A percentile compares a stretch with the other conserved stretches of the same genome.
phyloP scores from a whole-genome alignment of 2,113 vertebrate genomes.

The Marcusenius ussheri region DNA sequence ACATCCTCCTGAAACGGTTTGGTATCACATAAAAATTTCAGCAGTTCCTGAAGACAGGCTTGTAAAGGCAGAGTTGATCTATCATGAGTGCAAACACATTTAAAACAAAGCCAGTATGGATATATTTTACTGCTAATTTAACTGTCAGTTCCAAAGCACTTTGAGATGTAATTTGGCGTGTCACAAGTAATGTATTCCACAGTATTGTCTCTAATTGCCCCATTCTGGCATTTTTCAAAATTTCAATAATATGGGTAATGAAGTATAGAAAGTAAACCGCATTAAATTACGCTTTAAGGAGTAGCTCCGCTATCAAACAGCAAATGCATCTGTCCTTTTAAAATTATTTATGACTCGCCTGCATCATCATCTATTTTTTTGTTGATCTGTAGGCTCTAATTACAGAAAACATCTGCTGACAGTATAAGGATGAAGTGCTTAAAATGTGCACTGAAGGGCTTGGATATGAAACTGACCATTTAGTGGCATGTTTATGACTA shows the following conservation, averaged over 20 bases:
- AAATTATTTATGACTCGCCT: neutral
- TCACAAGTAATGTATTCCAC: neutral
- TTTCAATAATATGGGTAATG: conserved; percentile 7
- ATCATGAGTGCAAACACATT: neutral
- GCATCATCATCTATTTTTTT: neutral
- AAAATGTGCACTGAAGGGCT: neutral
- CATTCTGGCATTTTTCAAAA: neutral
- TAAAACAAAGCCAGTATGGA: neutral
- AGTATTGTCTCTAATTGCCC: conserved; percentile 11
- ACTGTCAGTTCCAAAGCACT: neutral
- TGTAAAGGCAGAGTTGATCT: neutral
- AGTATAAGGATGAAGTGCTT: neutral
- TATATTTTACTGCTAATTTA: neutral
- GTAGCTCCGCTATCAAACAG: neutral
- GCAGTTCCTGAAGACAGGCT: neutral
- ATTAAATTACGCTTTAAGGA: neutral
- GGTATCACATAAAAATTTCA: neutral
- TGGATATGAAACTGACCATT: neutral
- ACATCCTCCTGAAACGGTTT: neutral
- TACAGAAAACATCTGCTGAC: neutral
- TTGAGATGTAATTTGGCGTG: neutral
- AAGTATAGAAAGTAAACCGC: neutral
- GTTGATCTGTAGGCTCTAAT: neutral
- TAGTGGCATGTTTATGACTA: neutral
- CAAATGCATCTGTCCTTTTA: neutral